Conservation (phyloP, 2,797 vertebrate species). For the Anolis apletophallus region DNA sequence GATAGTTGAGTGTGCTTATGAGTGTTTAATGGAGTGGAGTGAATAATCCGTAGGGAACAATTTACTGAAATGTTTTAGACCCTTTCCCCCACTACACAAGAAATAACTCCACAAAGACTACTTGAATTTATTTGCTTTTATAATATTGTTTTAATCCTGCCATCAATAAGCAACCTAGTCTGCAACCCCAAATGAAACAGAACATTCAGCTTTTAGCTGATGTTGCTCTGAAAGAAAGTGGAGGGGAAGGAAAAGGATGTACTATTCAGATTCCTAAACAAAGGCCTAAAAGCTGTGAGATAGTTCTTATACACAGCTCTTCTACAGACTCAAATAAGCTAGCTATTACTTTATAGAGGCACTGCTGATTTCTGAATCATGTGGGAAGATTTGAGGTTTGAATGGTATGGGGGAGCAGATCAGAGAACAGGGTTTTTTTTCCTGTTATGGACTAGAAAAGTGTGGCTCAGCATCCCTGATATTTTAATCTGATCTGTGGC, state of each 20-base stretch:
- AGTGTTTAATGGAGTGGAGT: constrained; percentile 61
- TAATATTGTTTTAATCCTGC: constrained; percentile 30
- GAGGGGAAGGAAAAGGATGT: too few relatives aligned
- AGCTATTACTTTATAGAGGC: rapidly evolving
- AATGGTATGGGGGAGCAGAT: not conserved
- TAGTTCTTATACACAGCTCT: not conserved
- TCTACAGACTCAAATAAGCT: not conserved
- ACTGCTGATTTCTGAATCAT: not conserved
- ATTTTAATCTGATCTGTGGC: too few relatives aligned
- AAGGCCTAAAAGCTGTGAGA: not conserved
- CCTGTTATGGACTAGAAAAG: not conserved
- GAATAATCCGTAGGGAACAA: constrained; percentile 54
- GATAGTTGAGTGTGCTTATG: constrained; percentile 70
- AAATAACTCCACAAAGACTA: constrained; percentile 53
- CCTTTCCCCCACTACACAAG: constrained; percentile 25
- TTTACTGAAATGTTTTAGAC: constrained; percentile 44
- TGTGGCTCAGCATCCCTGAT: not conserved
- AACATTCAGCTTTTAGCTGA: constrained; percentile 24
- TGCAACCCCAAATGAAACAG: constrained; percentile 3
- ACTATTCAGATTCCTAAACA: not conserved
- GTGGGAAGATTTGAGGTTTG: not conserved
- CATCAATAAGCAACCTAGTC: constrained; percentile 6
- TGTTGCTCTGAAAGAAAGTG: not conserved
- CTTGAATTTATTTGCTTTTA: constrained; percentile 41
- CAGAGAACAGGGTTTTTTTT: not conserved